These are phyloP conservation scores for Macrobrachium nipponense DNA, from an alignment of 1,140 invertebrate genomes.

Conservation along the genomic window DNA sequence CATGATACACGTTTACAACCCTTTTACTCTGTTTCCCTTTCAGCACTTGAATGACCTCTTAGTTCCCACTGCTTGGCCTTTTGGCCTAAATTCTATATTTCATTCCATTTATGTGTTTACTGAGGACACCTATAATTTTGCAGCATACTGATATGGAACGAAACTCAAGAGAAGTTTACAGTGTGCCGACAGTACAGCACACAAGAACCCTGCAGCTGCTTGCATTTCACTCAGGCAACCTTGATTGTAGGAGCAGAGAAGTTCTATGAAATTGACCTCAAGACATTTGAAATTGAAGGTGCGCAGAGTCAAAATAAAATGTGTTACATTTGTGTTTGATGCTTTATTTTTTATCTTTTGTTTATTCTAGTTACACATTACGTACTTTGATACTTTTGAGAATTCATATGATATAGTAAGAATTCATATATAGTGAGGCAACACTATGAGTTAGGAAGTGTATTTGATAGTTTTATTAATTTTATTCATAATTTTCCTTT, in stretches of 20 bases:
- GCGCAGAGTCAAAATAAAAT: constrained; percentile 23
- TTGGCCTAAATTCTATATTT: too few species aligned
- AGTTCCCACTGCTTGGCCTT: too few species aligned
- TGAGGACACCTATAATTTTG: constrained; percentile 53
- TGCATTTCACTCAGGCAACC: constrained; percentile 78
- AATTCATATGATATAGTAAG: too few species aligned
- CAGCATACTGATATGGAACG: constrained; percentile 71
- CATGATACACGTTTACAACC: too few species aligned
- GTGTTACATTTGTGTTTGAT: background rate
- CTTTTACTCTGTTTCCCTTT: too few species aligned
- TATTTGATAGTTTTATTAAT: constrained; percentile 21
- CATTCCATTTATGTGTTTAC: background rate
- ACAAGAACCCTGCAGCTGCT: constrained; percentile 79
- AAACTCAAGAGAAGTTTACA: constrained; percentile 71
- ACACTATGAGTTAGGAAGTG: too few species aligned
- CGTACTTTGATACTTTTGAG: too few species aligned
- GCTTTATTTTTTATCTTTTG: background rate
- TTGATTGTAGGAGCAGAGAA: constrained; percentile 83
- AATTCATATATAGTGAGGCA: too few species aligned
- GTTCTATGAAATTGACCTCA: constrained; percentile 83
- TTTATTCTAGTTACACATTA: constrained; percentile 3
- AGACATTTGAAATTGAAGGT: constrained; percentile 77
- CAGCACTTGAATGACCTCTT: too few species aligned
- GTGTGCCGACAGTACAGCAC: constrained; percentile 77
- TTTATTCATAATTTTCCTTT: constrained; percentile 65